Evolutionary conservation across 2,888 invertebrate genomes (phyloP), one percentile per base, ranked within the genome.

Genomic region (Sussaba pulchella): DNA sequence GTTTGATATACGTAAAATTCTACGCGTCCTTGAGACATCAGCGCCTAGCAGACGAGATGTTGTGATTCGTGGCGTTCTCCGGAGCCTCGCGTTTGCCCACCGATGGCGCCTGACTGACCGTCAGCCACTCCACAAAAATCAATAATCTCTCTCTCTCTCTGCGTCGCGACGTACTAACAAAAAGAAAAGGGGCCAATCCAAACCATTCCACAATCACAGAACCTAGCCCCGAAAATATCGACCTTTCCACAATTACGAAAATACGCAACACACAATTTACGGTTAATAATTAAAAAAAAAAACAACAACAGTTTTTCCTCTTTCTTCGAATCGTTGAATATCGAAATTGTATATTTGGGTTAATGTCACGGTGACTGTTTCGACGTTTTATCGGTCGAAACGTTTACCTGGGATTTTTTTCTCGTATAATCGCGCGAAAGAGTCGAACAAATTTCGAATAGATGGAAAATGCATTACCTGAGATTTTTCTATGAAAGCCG

Each of bases 71-170:
- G 54, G 21, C 36, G 43, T 21, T 67, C 19, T 57, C 57, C 8
- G 14, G 26, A 39, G 31, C 54, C 39, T 63, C 43, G 45, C 47
- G 36, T 5, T 52, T 45, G 54, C 75, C 10, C 14, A 39, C 69
- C 78, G 84, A 87, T 86, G 85, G 84, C 84, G 84, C 31, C 85
- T 78, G 78, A 39, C 64, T 77, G 81, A 77, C 81, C 73, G 73
- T 57, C 77, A 45, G 52, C 26, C 73, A 59, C 31, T 41, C 50
- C 36, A 26, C n/a, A 77, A 81, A 31, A 81, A 81, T 81, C 81
- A 81, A 81, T 81, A 81, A 77, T 73, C 21, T 21, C 10, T 14
- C 3, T 73, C 21, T 21, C 10, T 14, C 3, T 45, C 57, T 59
- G 39, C 45, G 63, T 47, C 31, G 50, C 69, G 64, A 59, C 39